Conservation (phyloP, 2,797 vertebrate genomes). For the Naso thynnoides region DNA sequence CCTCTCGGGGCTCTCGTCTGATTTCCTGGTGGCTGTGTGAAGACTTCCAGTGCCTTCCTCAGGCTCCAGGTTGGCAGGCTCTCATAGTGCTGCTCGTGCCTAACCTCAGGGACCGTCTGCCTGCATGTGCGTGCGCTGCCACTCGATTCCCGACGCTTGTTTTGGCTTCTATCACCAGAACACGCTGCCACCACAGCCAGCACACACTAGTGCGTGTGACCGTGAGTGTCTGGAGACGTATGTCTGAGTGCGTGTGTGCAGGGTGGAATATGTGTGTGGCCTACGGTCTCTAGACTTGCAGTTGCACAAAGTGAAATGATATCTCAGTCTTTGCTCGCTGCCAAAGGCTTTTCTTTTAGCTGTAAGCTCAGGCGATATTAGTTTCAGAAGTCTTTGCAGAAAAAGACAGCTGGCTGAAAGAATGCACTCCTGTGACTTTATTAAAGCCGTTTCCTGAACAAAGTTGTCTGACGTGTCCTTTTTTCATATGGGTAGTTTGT, state of each 20-base stretch:
- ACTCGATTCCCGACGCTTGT: conserved; percentile 46
- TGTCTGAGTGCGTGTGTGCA: conserved; percentile 23
- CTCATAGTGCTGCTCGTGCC: conserved; percentile 58
- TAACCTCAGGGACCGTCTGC: conserved; percentile 60
- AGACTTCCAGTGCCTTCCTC: conserved; percentile 43
- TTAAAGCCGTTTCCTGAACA: conserved; percentile 25
- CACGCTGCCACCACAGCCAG: conserved; percentile 41
- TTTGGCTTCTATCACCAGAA: conserved; percentile 57
- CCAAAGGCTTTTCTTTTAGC: conserved; percentile 45
- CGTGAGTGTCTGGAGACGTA: conserved; percentile 45
- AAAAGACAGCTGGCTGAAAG: conserved; percentile 57
- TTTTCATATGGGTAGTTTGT: conserved; percentile 1
- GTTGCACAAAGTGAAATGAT: conserved; percentile 47
- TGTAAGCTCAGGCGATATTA: conserved; percentile 43
- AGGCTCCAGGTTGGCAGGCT: conserved; percentile 57
- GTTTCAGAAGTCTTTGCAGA: conserved; percentile 36
- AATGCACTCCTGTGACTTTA: conserved; percentile 47
- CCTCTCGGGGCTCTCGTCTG: conserved; percentile 36
- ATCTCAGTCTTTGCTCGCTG: conserved; percentile 38
- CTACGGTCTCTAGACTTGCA: conserved; percentile 42
- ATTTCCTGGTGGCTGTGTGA: conserved; percentile 55
- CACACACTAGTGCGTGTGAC: conserved; percentile 1
- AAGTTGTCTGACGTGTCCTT: conserved; percentile 26
- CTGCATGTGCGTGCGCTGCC: conserved; percentile 42
- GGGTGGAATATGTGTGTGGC: conserved; percentile 44